Evolutionary conservation across 2,888 invertebrate species (phyloP).

Genomic region (Colostygia pectinataria): DNA sequence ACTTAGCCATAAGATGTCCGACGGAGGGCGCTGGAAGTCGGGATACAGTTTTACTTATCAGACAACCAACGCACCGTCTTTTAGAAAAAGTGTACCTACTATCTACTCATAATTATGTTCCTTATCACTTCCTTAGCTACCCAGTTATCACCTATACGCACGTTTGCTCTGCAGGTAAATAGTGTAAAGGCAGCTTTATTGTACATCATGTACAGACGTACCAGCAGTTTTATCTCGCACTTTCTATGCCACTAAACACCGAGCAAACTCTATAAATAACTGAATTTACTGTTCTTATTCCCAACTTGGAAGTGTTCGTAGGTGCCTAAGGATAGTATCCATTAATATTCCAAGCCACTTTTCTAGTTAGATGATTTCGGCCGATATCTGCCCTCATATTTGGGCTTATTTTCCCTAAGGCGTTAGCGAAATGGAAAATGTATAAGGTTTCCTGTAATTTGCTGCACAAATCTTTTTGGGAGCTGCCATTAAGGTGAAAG

Average conservation of each 20-base stretch:
- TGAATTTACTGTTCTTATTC: conserved; percentile 31
- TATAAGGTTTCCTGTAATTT: conserved; percentile 21
- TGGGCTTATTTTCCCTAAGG: conserved; percentile 33
- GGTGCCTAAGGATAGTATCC: conserved; percentile 23
- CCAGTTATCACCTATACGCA: no score
- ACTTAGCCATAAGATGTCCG: no score
- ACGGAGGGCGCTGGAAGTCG: no score
- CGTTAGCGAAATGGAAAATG: conserved; percentile 30
- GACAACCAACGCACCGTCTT: no score
- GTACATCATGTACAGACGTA: no score
- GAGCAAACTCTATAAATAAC: conserved; percentile 30
- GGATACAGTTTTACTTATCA: no score
- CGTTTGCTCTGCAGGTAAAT: no score
- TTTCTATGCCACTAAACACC: conserved; percentile 19
- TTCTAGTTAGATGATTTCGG: conserved; percentile 44
- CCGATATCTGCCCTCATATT: conserved; percentile 37
- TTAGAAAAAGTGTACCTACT: no score
- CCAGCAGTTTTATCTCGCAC: conserved; percentile 11
- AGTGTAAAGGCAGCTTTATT: no score
- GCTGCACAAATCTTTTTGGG: conserved; percentile 9
- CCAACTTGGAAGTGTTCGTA: conserved; percentile 19
- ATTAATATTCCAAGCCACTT: conserved; percentile 46
- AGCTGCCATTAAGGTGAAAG: not conserved
- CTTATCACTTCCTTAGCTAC: no score
- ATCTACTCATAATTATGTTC: no score